phyloP scores from a whole-genome alignment of 2,113 vertebrate genomes.

The Vombatus ursinus region DNA sequence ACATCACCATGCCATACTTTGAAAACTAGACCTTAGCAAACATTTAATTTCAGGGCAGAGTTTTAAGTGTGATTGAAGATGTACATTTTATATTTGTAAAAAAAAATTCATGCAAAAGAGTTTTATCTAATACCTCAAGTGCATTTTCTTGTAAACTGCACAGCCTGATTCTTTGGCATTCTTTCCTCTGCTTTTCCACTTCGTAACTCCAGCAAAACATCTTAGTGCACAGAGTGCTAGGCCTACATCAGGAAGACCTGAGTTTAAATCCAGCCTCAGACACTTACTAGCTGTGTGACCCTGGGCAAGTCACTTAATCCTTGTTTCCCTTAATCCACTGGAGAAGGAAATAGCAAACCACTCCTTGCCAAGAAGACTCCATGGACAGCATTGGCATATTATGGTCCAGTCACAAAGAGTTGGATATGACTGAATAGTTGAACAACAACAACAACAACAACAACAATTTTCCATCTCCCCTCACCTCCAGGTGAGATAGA shows the following conservation, averaged over 20 bases:
- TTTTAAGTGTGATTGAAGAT: constrained; percentile 39
- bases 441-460: not conserved
- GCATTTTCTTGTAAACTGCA: not conserved
- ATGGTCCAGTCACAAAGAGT: too few species aligned
- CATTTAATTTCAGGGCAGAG: constrained; percentile 38
- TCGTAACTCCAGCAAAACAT: not conserved
- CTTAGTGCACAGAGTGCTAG: too few species aligned
- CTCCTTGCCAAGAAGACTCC: too few species aligned
- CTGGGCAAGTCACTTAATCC: too few species aligned
- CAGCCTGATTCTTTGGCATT: not conserved
- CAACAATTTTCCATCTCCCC: not conserved
- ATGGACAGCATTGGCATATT: too few species aligned
- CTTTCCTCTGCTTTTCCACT: not conserved
- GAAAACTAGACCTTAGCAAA: constrained; percentile 25
- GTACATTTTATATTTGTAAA: constrained; percentile 43
- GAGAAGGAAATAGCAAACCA: too few species aligned
- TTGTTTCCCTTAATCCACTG: too few species aligned
- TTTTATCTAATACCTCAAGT: constrained; percentile 17
- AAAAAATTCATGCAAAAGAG: constrained; percentile 21
- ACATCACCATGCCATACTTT: constrained; percentile 16
- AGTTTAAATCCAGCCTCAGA: too few species aligned
- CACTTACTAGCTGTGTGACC: too few species aligned
- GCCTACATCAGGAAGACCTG: too few species aligned
- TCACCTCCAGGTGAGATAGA: too few species aligned
- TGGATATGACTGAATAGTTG: not conserved